Percentiles rank a stretch among this genome's conserved stretches.
Conservation (phyloP, 2,797 vertebrate genomes). For the Rhinoraja longicauda region DNA sequence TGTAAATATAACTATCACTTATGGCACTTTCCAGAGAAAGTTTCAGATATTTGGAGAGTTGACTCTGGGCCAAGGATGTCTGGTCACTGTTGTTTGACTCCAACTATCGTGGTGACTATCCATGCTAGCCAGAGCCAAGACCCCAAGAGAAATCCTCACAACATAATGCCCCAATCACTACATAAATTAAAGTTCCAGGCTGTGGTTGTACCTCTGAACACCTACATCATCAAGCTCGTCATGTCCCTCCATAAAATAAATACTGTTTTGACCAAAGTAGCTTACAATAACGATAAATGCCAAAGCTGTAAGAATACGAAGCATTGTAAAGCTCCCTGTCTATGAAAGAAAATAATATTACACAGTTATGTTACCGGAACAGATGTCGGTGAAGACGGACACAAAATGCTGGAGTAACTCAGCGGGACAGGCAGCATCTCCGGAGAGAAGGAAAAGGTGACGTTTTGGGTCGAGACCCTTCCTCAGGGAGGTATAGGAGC, state of each 20-base stretch:
- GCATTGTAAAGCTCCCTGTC: neutral
- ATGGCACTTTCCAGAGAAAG: constrained; percentile 37
- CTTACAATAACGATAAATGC: constrained; percentile 35
- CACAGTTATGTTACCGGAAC: neutral
- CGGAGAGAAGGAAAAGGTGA: no score
- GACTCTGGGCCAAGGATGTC: neutral
- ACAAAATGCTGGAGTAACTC: no score
- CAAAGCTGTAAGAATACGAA: constrained; percentile 28
- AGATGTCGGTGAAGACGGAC: no score
- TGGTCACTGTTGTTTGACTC: neutral
- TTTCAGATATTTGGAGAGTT: constrained; percentile 43
- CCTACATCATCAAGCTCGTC: constrained; percentile 22
- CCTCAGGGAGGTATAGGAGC: no score
- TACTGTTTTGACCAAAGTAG: constrained; percentile 21
- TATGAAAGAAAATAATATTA: constrained; percentile 26
- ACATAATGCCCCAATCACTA: constrained; percentile 33
- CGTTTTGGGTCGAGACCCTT: no score
- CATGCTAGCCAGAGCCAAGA: neutral
- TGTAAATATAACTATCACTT: constrained; percentile 25
- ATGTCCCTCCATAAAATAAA: constrained; percentile 38
- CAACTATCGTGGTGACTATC: neutral
- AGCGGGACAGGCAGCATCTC: no score
- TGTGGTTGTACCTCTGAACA: constrained; percentile 15
- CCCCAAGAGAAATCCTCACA: constrained; percentile 34
- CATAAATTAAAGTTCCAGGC: constrained; percentile 36